Evolutionary conservation across 2,797 vertebrate genomes (phyloP).

Genomic region (Trematomus bernacchii): DNA sequence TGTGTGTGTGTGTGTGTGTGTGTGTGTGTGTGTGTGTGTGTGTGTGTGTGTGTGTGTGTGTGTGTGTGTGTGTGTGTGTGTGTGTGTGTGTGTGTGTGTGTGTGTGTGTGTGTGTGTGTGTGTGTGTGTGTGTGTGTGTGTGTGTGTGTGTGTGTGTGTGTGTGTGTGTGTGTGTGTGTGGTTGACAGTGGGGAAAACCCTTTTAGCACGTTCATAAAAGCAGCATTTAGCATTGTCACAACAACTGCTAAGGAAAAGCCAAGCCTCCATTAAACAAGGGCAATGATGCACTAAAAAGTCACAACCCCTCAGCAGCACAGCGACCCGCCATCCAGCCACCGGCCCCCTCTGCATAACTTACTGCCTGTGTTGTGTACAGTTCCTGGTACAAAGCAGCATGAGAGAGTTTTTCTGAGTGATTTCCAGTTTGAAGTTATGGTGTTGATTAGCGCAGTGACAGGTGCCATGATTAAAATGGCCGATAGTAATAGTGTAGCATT

Average conservation of each 20-base stretch:
- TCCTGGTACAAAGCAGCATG: constrained; percentile 63
- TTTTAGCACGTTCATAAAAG: constrained; percentile 84
- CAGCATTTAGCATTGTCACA: constrained; percentile 86
- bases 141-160: constrained; percentile 24
- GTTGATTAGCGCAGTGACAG: constrained; percentile 88
- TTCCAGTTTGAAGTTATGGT: constrained; percentile 86
- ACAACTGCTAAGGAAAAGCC: constrained; percentile 84
- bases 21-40: too few relatives aligned
- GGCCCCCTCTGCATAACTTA: constrained; percentile 60
- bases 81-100: constrained; percentile 50
- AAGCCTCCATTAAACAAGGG: constrained; percentile 82
- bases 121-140: constrained; percentile 33
- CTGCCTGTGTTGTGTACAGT: constrained; percentile 67
- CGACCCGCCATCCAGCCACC: constrained; percentile 33
- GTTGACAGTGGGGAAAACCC: constrained; percentile 66
- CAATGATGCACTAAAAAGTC: constrained; percentile 83
- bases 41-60: constrained; percentile 34
- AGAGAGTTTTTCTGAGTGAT: constrained; percentile 80
- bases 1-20: too few relatives aligned
- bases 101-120: constrained; percentile 42
- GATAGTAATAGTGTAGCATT: constrained; percentile 88
- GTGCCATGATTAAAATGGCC: constrained; percentile 89
- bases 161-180: constrained; percentile 44
- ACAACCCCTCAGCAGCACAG: constrained; percentile 62
- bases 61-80: constrained; percentile 29